These are phyloP conservation scores for Enteromius thamalakanensis DNA, from an alignment of 2,797 vertebrate genomes.

Conservation along the genomic window DNA sequence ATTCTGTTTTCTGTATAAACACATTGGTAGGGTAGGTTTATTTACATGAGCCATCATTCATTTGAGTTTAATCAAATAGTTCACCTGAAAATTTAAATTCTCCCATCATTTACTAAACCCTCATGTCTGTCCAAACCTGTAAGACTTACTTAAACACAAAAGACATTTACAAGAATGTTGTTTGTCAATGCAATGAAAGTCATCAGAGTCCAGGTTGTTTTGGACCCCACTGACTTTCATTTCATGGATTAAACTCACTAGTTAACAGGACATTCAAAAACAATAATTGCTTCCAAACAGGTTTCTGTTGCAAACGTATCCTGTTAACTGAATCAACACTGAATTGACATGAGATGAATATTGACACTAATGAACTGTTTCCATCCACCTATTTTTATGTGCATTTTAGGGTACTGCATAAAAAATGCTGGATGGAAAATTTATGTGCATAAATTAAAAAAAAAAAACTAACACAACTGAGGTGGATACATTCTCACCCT, in stretches of 20 bases:
- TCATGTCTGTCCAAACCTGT: background rate
- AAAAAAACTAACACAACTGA: background rate
- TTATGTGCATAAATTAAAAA: background rate
- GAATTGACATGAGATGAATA: no score
- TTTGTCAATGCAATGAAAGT: background rate
- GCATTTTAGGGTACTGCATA: background rate
- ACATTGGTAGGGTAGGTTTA: background rate
- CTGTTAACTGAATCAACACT: background rate
- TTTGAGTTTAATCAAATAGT: background rate
- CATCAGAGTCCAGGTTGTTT: background rate
- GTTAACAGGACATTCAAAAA: background rate
- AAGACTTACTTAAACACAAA: background rate
- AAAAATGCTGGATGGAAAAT: background rate
- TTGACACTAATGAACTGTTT: no score
- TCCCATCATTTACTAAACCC: background rate
- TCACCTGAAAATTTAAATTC: background rate
- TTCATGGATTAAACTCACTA: background rate
- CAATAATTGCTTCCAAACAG: background rate
- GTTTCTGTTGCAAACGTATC: background rate
- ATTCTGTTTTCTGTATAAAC: constrained; percentile 36
- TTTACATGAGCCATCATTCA: background rate
- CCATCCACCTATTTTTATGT: background rate
- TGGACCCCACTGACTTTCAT: background rate
- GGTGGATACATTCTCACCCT: background rate
- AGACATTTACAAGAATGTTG: background rate